Percentiles rank a stretch among this genome's conserved stretches.
Evolutionary conservation across 2,888 invertebrate genomes (phyloP).

Genomic region (Ischnus inquisitorius): DNA sequence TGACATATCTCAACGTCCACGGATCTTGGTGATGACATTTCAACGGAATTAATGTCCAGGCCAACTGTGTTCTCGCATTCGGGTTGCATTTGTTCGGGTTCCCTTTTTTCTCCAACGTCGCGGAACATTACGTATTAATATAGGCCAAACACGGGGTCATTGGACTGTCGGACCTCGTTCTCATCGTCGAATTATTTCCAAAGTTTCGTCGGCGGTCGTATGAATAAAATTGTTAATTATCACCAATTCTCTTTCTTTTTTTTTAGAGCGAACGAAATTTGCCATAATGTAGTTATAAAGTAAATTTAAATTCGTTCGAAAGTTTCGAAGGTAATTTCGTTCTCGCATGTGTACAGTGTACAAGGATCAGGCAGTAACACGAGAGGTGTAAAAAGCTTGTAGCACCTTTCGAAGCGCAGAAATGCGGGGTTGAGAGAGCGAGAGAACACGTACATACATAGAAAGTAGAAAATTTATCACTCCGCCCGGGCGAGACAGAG

Average conservation of each 20-base stretch:
- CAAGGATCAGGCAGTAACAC: not conserved
- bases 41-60: conserved; percentile 30
- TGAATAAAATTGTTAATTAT: not conserved
- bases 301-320: conserved; percentile 19
- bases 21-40: conserved; percentile 55
- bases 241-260: too few species aligned
- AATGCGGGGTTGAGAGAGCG: not conserved
- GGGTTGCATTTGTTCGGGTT: too few species aligned
- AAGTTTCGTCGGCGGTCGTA: not conserved
- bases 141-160: too few species aligned
- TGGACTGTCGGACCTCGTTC: too few species aligned
- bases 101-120: too few species aligned
- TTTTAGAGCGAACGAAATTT: not conserved
- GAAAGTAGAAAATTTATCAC: conserved; percentile 62
- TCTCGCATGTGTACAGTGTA: not conserved
- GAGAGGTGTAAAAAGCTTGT: conserved; percentile 41
- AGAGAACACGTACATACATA: conserved; percentile 45
- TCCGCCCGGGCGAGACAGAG: not conserved
- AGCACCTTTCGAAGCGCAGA: conserved; percentile 20
- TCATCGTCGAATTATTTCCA: not conserved
- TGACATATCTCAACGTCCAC: conserved; percentile 48
- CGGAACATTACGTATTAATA: too few species aligned
- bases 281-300: not conserved
- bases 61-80: not conserved
- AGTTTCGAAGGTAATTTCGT: conserved; percentile 25